These are phyloP conservation scores for Hoplodrina blanda DNA, from an alignment of 2,888 invertebrate species.

Conservation along the genomic window DNA sequence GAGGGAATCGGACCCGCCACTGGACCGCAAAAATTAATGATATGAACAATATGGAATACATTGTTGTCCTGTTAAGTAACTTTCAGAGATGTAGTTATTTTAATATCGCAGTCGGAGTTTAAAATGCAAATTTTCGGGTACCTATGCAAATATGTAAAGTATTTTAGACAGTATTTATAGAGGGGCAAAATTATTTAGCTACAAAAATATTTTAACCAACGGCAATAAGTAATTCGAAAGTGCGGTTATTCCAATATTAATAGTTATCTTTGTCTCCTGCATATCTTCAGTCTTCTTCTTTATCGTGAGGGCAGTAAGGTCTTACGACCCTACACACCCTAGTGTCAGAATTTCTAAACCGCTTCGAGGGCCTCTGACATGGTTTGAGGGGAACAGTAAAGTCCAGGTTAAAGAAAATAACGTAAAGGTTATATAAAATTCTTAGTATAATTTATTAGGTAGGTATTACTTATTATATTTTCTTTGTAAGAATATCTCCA, in stretches of 20 bases:
- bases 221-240: background rate
- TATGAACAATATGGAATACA: slow-evolving; percentile 47
- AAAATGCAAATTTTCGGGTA: slow-evolving; percentile 32
- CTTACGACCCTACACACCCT: too few species aligned
- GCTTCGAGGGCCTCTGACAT: too few species aligned
- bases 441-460: background rate
- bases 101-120: slow-evolving; percentile 19
- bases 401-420: too few species aligned
- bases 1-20: slow-evolving; percentile 51
- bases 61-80: slow-evolving; percentile 25
- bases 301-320: too few species aligned
- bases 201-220: background rate
- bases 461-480: slow-evolving; percentile 5
- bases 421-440: background rate
- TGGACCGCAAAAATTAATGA: slow-evolving; percentile 59
- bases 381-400: too few species aligned
- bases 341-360: too few species aligned
- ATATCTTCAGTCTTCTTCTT: too few species aligned
- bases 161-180: slow-evolving; percentile 23
- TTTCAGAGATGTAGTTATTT: slow-evolving; percentile 26
- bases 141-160: slow-evolving; percentile 38
- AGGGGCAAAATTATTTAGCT: background rate
- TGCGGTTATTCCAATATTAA: background rate
- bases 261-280: background rate
- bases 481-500: slow-evolving; percentile 7